phyloP scores from a whole-genome alignment of 2,797 vertebrate genomes.

The Mormyrus proboscirostris region DNA sequence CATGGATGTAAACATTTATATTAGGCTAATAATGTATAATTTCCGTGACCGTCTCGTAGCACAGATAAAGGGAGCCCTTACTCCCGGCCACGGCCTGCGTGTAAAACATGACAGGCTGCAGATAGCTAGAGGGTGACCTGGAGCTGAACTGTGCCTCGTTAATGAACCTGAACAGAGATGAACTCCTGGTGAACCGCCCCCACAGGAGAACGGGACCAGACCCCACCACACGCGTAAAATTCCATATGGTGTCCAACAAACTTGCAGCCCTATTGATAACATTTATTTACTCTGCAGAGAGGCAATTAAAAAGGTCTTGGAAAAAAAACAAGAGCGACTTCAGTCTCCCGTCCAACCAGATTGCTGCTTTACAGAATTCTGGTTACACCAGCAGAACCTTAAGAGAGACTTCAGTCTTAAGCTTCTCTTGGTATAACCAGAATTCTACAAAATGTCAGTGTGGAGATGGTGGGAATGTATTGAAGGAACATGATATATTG shows the following conservation, averaged over 20 bases:
- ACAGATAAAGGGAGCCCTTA: slow-evolving; percentile 31
- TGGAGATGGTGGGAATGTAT: not conserved
- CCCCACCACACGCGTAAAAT: slow-evolving; percentile 46
- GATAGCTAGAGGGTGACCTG: slow-evolving; percentile 62
- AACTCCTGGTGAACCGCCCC: slow-evolving; percentile 75
- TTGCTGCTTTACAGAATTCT: not conserved
- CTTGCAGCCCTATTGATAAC: slow-evolving; percentile 44
- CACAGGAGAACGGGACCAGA: slow-evolving; percentile 66
- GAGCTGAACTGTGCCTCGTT: slow-evolving; percentile 68
- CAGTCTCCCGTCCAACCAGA: not conserved
- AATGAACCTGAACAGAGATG: slow-evolving; percentile 74
- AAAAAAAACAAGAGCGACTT: not conserved
- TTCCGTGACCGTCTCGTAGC: slow-evolving; percentile 26
- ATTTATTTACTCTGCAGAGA: not conserved
- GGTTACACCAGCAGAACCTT: not conserved
- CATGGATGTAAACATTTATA: slow-evolving; percentile 33
- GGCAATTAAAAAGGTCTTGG: not conserved
- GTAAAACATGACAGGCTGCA: slow-evolving; percentile 25
- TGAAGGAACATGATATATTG: not conserved
- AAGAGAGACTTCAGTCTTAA: not conserved
- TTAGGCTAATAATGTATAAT: slow-evolving; percentile 37
- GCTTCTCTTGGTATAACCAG: not conserved
- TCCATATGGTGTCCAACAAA: slow-evolving; percentile 54
- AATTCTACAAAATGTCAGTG: not conserved
- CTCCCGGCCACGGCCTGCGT: not conserved